phyloP scores from a whole-genome alignment of 2,113 vertebrate species.

The Chaenocephalus aceratus region DNA sequence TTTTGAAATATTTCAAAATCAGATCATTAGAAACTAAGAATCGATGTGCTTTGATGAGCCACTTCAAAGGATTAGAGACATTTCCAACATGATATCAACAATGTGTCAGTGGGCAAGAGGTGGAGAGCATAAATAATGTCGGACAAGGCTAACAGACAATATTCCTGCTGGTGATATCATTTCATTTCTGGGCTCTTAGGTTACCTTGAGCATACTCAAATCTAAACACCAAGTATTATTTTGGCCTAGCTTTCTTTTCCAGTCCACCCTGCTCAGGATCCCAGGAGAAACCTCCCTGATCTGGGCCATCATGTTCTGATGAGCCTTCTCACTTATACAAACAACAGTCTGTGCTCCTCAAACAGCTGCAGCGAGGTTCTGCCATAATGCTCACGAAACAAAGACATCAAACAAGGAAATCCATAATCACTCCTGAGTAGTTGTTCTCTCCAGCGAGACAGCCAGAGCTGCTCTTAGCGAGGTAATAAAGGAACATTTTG shows the following conservation, averaged over 20 bases:
- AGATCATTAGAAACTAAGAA: not conserved
- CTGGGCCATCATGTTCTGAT: constrained; percentile 41
- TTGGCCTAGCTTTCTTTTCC: constrained; percentile 24
- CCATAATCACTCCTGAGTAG: constrained; percentile 35
- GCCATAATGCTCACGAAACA: constrained; percentile 43
- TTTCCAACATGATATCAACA: not conserved
- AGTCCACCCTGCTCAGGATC: constrained; percentile 27
- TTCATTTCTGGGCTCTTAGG: not conserved
- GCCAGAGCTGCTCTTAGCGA: not conserved
- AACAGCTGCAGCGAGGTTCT: constrained; percentile 33
- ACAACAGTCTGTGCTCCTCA: constrained; percentile 50
- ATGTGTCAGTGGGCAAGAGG: not conserved
- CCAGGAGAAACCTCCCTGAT: constrained; percentile 43
- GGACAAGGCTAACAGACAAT: not conserved
- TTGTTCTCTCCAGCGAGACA: constrained; percentile 22
- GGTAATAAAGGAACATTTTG: not conserved
- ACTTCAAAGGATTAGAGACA: not conserved
- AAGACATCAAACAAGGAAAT: constrained; percentile 51
- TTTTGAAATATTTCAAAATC: not conserved
- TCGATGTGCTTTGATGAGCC: not conserved
- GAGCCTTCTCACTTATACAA: constrained; percentile 37
- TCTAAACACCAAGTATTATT: constrained; percentile 10
- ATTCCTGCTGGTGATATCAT: not conserved
- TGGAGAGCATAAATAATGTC: not conserved
- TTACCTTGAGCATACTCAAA: not conserved